Base-by-base conservation (phyloP, 1,140 invertebrate species). In the Drosophila ogumai region DNA sequence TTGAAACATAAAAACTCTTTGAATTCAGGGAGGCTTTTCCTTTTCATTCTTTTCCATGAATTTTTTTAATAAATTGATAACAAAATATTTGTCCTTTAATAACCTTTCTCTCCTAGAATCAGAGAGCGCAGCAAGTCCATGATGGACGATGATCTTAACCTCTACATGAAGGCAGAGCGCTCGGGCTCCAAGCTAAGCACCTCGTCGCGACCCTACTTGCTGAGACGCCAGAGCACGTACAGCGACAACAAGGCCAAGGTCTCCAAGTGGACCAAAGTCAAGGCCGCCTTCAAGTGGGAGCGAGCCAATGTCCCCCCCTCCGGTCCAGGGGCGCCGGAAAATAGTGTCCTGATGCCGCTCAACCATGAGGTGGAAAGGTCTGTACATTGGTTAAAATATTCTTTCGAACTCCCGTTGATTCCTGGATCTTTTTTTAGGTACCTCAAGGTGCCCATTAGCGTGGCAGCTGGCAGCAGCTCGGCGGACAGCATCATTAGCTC, bases 201-300 rank as follows among this genome's bases (percentile, higher is more conserved):
- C 7, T 57, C 75, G 22, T 68, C 85, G 3, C 68, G 79, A 10
- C 90, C 79, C 0, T 88, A 91, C n/a, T 65, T 84, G n/a, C 52
- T 81, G 32, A 80, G 92, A 0, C 82, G 91, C 3, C 91, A 92
- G 57, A 92, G 90, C 74, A 91, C 90, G 7, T 91, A 90, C 64
- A 87, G 78, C 46, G 91, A 92, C 56, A 90, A 88, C 59, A 93
- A 93, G 69, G 88, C 90, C 17, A 93, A 93, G 63, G 92, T 93
- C 9, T 97, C 96, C 1, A 96, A 96, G 81, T 97, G 96, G 96
- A 97, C 96, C 3, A 95, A 95, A 91, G 96, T 97, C 9, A 97
- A 97, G 92, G 96, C 96, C 22, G 96, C 96, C 12, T 96, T 97
- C 72, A 96, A 95, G 80, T 96, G 95, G 95, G 95, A 96, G 78